These are phyloP conservation scores for Norana najaformis DNA, from an alignment of 2,888 invertebrate species.

Conservation along the genomic window DNA sequence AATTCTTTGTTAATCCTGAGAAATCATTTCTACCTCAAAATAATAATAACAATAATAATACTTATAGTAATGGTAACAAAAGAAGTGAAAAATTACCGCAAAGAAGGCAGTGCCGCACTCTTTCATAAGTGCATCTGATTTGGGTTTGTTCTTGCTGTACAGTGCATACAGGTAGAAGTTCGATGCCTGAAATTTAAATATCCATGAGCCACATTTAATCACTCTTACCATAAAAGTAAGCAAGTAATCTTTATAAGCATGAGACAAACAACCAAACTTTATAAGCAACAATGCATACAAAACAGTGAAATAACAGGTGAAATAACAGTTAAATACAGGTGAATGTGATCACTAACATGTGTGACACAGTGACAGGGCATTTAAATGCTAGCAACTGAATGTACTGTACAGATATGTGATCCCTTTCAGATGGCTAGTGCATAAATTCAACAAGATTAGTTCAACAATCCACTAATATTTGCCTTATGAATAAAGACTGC, in stretches of 20 bases:
- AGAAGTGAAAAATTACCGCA: conserved; percentile 70
- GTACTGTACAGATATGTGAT: too few species aligned
- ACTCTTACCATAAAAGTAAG: too few species aligned
- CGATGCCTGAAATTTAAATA: conserved; percentile 70
- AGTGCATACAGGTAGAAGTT: conserved; percentile 91
- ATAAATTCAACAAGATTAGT: background rate
- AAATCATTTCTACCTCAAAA: background rate
- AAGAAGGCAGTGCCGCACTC: conserved; percentile 87
- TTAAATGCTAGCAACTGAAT: background rate
- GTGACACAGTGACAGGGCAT: background rate
- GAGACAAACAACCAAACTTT: too few species aligned
- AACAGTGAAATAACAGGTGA: background rate
- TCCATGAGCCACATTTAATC: background rate
- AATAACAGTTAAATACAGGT: background rate
- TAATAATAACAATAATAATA: background rate
- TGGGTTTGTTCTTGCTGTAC: conserved; percentile 95
- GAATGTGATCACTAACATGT: background rate
- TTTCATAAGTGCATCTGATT: conserved; percentile 87
- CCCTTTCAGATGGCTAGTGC: background rate
- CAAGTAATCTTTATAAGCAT: too few species aligned
- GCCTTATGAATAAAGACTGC: background rate
- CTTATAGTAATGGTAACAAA: background rate
- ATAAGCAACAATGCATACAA: background rate
- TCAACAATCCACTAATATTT: background rate
- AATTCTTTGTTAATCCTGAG: background rate